phyloP scores from a whole-genome alignment of 2,113 vertebrate species.

The Protomyctophum bolini region DNA sequence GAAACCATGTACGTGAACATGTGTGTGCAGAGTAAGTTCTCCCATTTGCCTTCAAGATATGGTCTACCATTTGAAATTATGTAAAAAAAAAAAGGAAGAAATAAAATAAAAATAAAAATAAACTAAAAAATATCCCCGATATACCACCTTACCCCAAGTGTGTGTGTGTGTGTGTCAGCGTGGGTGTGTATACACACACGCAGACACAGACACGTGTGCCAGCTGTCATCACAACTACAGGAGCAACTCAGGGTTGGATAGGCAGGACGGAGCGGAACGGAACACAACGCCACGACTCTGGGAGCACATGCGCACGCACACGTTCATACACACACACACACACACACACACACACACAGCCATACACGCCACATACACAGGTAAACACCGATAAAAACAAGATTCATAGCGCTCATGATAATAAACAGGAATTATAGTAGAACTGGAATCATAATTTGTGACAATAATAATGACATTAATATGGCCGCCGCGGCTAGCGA shows the following conservation, averaged over 20 bases:
- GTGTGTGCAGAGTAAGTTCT: conserved; percentile 13
- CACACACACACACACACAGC: conserved; percentile 10
- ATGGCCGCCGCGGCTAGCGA: conserved; percentile 58
- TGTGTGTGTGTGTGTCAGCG: too few species aligned
- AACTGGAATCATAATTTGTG: conserved; percentile 68
- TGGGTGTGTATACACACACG: not conserved
- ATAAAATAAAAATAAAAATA: too few species aligned
- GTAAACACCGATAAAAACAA: conserved; percentile 76
- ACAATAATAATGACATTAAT: conserved; percentile 69
- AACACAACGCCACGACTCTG: conserved; percentile 52
- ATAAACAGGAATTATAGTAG: conserved; percentile 70
- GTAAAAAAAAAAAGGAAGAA: not conserved
- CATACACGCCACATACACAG: conserved; percentile 55
- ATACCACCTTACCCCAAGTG: not conserved
- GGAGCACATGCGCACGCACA: conserved; percentile 24
- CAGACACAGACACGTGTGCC: conserved; percentile 18
- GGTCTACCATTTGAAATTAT: not conserved
- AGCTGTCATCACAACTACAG: conserved; percentile 55
- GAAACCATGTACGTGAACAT: not conserved
- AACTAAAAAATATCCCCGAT: not conserved
- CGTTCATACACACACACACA: conserved; percentile 9
- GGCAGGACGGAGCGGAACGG: conserved; percentile 57
- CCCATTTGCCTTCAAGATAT: conserved; percentile 11
- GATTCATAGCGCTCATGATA: conserved; percentile 71
- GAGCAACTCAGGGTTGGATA: conserved; percentile 24